A percentile compares a stretch with the other conserved stretches of the same genome.
Evolutionary conservation across 2,888 invertebrate genomes (phyloP).

Genomic region (Xiphydria camelus): DNA sequence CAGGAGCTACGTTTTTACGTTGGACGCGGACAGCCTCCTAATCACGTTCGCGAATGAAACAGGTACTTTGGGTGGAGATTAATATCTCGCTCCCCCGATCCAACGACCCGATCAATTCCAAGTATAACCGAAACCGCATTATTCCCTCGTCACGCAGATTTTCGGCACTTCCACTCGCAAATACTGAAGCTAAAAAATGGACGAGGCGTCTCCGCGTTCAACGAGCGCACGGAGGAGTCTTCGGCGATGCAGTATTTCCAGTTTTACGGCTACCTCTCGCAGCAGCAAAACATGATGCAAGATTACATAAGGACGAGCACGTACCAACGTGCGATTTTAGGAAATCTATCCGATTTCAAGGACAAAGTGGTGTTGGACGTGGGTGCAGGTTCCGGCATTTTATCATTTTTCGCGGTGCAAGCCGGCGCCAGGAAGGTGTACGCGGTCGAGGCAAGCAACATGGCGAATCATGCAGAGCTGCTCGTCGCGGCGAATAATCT

Average conservation of each 20-base stretch:
- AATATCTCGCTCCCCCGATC: too few species aligned
- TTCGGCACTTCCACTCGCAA: conserved; percentile 74
- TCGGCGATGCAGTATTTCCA: conserved; percentile 99
- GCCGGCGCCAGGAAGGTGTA: conserved; percentile 96
- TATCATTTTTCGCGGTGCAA: conserved; percentile 98
- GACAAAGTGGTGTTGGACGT: conserved; percentile 95
- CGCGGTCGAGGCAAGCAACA: conserved; percentile 98
- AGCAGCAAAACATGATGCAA: conserved; percentile 99
- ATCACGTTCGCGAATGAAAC: conserved; percentile 70
- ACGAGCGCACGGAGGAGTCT: conserved; percentile 95
- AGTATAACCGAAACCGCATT: too few species aligned
- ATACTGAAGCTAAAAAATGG: conserved; percentile 75
- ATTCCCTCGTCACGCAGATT: too few species aligned
- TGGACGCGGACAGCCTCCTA: conserved; percentile 74
- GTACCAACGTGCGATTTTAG: conserved; percentile 94
- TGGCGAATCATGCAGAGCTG: conserved; percentile 94
- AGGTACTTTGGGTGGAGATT: too few species aligned
- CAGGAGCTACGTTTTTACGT: conserved; percentile 71
- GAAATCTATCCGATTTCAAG: conserved; percentile 90
- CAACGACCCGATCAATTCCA: too few species aligned
- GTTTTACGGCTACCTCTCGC: conserved; percentile 98
- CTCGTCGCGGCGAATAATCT: conserved; percentile 89
- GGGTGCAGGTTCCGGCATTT: conserved; percentile 97
- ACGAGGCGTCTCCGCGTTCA: conserved; percentile 81
- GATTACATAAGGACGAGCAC: conserved; percentile 98